Evolutionary conservation across 2,113 vertebrate genomes (phyloP), one percentile per base, ranked within the genome.

Genomic region (Oreochromis tanganicae): DNA sequence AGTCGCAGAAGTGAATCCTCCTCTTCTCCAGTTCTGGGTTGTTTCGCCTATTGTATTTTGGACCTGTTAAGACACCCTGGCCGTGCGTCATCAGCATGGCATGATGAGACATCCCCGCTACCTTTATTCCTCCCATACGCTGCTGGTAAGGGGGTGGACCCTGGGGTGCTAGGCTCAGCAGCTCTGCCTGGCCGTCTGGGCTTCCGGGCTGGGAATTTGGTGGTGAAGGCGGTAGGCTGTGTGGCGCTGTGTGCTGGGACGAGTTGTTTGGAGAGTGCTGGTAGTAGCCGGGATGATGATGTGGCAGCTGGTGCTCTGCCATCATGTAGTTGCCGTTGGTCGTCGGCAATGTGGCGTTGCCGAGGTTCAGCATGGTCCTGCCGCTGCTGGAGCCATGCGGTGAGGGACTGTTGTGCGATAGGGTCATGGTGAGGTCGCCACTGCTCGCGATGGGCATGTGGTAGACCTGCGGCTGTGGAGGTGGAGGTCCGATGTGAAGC

Each of bases 11-110:
- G 90, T 99, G 98, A 90, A 98, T 97, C 78, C 97, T 95, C 92
- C 97, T 97, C 91, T 99, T 99, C 95, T 98, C 98, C 94, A 98
- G 96, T 91, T 98, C 98, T 0, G 98, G 98, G 90, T 99, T 98
- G 97, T 97, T 98, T 85, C 97, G 94, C 16, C 97, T 93, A 93
- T 98, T 98, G 96, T 98, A 98, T 80, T 97, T 97, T 24, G 97
- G 97, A 2, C 97, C 95, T 1, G 96, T 97, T 92, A 98, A 94
- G 84, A 96, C 90, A 0, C 97, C 16, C 27, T 97, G 98, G 4
- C 97, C 97, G 8, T 97, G 97, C 6, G 96, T 96, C 81, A 97
- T 93, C 36, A 97, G 94, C 19, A 92, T 86, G 16, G 97, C 94
- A 1, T 97, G 96, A 0, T 94, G 87, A 55, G 97, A 95, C 14